Base-by-base conservation (phyloP, 2,797 vertebrate genomes). In the Podargus strigoides region DNA sequence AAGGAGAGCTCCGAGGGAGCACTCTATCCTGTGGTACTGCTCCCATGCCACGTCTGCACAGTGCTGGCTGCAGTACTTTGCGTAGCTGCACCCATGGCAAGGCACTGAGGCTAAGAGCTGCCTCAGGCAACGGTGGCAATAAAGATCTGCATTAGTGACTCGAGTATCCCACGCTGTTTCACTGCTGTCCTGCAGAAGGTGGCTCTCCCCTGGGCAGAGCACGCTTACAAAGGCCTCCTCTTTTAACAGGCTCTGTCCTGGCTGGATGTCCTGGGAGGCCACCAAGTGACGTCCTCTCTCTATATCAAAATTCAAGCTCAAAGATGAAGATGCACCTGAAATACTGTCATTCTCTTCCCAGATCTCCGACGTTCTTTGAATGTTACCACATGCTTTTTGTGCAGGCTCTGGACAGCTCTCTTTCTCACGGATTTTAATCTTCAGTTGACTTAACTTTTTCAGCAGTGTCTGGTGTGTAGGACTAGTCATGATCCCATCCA, bases 171-270 rank as follows among this genome's bases (percentile, higher is more conserved):
- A 96, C 0, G 12, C 67, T 9, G 47, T 87, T 41, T 93, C 94
- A 7, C 52, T 27, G 39, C 90, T 60, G 17, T 30, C 85, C 66
- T 10, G 81, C 7, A 73, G 68, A 17, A 66, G 46, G 16, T 5
- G 15, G 60, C 69, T 81, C 86, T 97, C 94, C 68, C 96, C 97
- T 0, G 98, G 98, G 60, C 98, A 98, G 30, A 99, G 98, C 84
- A 99, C 99, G 14, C 98, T 99, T 82, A 98, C 98, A 97, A 98
- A 99, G 1, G 99, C 98, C 55, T 98, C 95, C 34, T 99, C 99
- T 53, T 87, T 96, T 56, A 99, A 89, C 70, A 99, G 90, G 49
- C 97, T 93, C 73, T 99, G 98, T 49, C 99, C 99, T 3, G 98
- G 97, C 68, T 95, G 49, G 68, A 99, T 98, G 75, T 97, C 97